These are phyloP conservation scores for Lophius piscatorius DNA, from an alignment of 2,113 vertebrate genomes.

Conservation along the genomic window DNA sequence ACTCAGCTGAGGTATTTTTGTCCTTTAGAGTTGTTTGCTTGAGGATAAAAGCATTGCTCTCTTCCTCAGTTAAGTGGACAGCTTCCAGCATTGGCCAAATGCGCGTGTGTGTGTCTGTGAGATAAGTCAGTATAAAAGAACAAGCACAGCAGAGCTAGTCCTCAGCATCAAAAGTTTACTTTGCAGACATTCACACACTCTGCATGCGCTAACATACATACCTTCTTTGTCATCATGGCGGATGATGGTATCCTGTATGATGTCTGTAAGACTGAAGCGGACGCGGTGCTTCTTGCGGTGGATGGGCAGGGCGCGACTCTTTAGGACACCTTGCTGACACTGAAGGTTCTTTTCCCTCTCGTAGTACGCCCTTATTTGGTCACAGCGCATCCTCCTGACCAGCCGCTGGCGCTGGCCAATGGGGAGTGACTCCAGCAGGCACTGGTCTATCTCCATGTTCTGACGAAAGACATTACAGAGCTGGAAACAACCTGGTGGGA, in stretches of 20 bases:
- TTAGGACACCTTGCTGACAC: conserved; percentile 80
- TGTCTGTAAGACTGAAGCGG: conserved; percentile 79
- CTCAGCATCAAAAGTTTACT: conserved; percentile 1
- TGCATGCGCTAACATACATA: conserved; percentile 51
- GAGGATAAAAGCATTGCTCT: conserved; percentile 17
- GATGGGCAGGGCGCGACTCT: conserved; percentile 54
- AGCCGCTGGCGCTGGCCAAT: conserved; percentile 92
- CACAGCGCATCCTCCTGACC: conserved; percentile 93
- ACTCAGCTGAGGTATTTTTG: conserved; percentile 12
- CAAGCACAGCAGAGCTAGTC: background rate
- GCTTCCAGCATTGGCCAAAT: background rate
- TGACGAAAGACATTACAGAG: conserved; percentile 97
- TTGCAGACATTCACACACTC: background rate
- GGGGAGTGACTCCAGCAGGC: conserved; percentile 96
- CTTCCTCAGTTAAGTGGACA: conserved; percentile 17
- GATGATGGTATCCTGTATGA: conserved; percentile 88
- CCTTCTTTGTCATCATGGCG: conserved; percentile 93
- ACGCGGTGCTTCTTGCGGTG: conserved; percentile 82
- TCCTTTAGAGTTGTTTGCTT: conserved; percentile 22
- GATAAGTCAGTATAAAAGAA: background rate
- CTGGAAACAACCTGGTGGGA: conserved; percentile 92
- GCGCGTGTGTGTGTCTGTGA: background rate
- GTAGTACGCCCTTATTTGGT: conserved; percentile 93
- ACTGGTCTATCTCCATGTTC: conserved; percentile 99
- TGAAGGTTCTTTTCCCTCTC: conserved; percentile 88